These are phyloP conservation scores for Bostrychus sinensis DNA, from an alignment of 2,113 vertebrate genomes.

Conservation along the genomic window DNA sequence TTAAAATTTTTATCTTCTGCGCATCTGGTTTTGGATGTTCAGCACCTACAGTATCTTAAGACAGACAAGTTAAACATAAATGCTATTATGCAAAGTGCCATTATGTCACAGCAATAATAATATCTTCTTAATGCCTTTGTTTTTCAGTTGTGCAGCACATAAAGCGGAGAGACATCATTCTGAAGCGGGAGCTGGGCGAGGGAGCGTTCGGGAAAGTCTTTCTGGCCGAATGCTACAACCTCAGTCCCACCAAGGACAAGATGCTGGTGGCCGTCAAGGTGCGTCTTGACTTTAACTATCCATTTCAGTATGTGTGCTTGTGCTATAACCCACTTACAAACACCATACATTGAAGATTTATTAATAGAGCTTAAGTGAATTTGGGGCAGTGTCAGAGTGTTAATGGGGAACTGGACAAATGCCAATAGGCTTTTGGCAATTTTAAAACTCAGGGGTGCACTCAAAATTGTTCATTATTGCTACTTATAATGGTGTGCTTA, in stretches of 20 bases:
- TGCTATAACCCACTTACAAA: constrained; percentile 2
- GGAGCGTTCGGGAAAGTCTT: constrained; percentile 99
- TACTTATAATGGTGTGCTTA: not conserved
- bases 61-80: no score
- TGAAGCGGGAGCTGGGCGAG: constrained; percentile 96
- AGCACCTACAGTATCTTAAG: no score
- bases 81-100: no score
- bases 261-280: constrained; percentile 82
- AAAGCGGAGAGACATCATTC: constrained; percentile 95
- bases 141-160: constrained; percentile 94
- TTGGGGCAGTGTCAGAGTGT: constrained; percentile 5
- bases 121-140: not conserved
- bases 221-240: constrained; percentile 98
- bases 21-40: no score
- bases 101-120: not conserved
- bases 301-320: not conserved
- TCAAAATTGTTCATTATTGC: constrained; percentile 2
- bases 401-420: constrained; percentile 7
- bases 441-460: constrained; percentile 4
- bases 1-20: no score
- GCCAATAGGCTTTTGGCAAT: constrained; percentile 1
- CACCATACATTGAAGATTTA: constrained; percentile 3
- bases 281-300: constrained; percentile 6
- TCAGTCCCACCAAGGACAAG: constrained; percentile 96
- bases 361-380: constrained; percentile 12